Percentiles rank a stretch among this genome's conserved stretches.
phyloP scores from a whole-genome alignment of 2,113 vertebrate species.

The Paralichthys olivaceus region DNA sequence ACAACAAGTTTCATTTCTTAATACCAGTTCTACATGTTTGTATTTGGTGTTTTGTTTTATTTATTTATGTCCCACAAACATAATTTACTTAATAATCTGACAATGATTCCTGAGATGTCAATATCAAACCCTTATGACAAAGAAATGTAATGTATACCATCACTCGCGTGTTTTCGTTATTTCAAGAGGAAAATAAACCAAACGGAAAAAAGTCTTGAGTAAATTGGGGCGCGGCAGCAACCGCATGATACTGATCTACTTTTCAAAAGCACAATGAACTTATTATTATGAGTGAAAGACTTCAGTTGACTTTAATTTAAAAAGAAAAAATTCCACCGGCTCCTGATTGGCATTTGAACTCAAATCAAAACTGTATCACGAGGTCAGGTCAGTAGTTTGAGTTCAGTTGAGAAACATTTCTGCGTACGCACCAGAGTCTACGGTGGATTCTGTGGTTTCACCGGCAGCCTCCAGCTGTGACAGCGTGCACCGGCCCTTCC shows the following conservation, averaged over 20 bases:
- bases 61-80: too few relatives aligned
- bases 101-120: too few relatives aligned
- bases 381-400: not conserved
- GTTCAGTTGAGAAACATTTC: not conserved
- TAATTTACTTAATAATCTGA: too few relatives aligned
- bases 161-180: too few relatives aligned
- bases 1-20: too few relatives aligned
- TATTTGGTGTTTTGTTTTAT: too few relatives aligned
- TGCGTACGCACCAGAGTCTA: not conserved
- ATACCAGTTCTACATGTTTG: too few relatives aligned
- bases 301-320: conserved; percentile 13
- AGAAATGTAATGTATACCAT: too few relatives aligned
- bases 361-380: not conserved
- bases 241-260: conserved; percentile 17
- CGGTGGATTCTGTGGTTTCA: conserved; percentile 9
- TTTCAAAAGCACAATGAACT: not conserved
- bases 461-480: conserved; percentile 18
- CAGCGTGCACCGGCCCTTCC: not conserved
- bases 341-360: not conserved
- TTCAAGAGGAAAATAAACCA: too few relatives aligned
- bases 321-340: not conserved
- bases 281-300: not conserved
- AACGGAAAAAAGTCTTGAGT: not conserved
- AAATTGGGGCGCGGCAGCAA: not conserved
- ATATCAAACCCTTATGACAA: too few relatives aligned